Percentiles rank a stretch among this genome's conserved stretches.
phyloP scores from a whole-genome alignment of 2,888 invertebrate species.

The Formica aserva region DNA sequence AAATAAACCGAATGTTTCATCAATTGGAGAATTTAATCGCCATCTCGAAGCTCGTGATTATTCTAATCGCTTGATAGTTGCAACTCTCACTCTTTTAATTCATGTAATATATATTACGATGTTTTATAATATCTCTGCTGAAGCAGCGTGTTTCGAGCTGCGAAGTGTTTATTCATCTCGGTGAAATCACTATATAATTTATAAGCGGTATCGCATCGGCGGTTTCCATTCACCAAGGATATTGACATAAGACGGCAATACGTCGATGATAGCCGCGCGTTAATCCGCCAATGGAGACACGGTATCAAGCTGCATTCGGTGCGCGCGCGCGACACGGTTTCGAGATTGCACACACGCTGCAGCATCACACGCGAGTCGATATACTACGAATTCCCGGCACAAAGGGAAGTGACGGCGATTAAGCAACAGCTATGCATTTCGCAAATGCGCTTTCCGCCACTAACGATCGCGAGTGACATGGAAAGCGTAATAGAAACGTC shows the following conservation, averaged over 20 bases:
- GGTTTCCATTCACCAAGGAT: conserved; percentile 22
- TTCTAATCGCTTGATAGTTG: not conserved
- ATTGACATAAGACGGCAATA: conserved; percentile 38
- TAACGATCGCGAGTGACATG: conserved; percentile 10
- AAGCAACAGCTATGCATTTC: conserved; percentile 57
- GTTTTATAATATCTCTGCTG: not conserved
- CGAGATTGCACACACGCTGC: conserved; percentile 59
- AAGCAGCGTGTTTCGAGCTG: not conserved
- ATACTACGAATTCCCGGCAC: conserved; percentile 57
- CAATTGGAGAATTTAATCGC: conserved; percentile 29
- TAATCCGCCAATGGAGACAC: conserved; percentile 59
- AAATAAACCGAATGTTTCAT: conserved; percentile 14
- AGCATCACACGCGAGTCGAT: conserved; percentile 48
- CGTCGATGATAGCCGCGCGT: conserved; percentile 28
- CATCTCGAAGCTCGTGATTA: not conserved
- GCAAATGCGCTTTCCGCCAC: conserved; percentile 49
- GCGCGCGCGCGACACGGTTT: conserved; percentile 63
- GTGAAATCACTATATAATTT: conserved; percentile 10
- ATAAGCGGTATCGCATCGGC: conserved; percentile 11
- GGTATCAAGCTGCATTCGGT: conserved; percentile 69
- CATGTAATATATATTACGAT: not conserved
- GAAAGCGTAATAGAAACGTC: not conserved
- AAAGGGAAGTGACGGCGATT: conserved; percentile 66
- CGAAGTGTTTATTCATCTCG: conserved; percentile 4
- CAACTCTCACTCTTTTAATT: not conserved